Evolutionary conservation across 2,797 vertebrate species (phyloP).

Genomic region (Petrocephalus schoutedeni): DNA sequence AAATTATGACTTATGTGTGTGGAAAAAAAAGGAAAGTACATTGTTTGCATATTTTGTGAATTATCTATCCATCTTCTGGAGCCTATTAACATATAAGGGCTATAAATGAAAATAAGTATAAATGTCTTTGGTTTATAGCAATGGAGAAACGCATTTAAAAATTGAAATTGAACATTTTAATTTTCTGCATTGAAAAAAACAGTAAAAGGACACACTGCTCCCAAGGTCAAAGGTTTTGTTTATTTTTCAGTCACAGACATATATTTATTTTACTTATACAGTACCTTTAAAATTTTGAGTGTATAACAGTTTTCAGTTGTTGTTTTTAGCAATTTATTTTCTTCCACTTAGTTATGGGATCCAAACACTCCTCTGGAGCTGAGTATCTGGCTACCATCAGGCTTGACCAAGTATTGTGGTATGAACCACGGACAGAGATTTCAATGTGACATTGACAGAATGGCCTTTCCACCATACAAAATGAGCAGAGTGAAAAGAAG

Average conservation of each 20-base stretch:
- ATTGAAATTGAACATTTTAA: neutral
- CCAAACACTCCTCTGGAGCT: constrained; percentile 60
- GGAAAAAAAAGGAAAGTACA: neutral
- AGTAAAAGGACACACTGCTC: constrained; percentile 30
- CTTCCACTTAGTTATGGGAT: constrained; percentile 53
- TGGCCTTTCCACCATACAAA: constrained; percentile 56
- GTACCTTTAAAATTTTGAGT: constrained; percentile 72
- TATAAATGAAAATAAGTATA: neutral
- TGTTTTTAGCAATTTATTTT: constrained; percentile 42
- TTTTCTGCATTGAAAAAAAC: neutral
- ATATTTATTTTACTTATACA: constrained; percentile 73
- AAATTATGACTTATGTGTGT: neutral
- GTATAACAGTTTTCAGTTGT: constrained; percentile 62
- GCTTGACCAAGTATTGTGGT: constrained; percentile 36
- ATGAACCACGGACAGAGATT: constrained; percentile 54
- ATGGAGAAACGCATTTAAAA: neutral
- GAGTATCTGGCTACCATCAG: constrained; percentile 41
- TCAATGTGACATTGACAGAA: constrained; percentile 61
- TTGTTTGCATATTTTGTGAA: constrained; percentile 5
- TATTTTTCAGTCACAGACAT: constrained; percentile 79
- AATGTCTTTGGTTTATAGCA: neutral
- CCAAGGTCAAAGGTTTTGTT: constrained; percentile 73
- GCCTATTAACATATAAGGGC: neutral
- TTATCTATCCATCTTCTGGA: neutral
- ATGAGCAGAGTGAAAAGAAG: constrained; percentile 47